Percentiles rank a stretch among this genome's conserved stretches.
Evolutionary conservation across 2,113 vertebrate species (phyloP).

Genomic region (Equus quagga): DNA sequence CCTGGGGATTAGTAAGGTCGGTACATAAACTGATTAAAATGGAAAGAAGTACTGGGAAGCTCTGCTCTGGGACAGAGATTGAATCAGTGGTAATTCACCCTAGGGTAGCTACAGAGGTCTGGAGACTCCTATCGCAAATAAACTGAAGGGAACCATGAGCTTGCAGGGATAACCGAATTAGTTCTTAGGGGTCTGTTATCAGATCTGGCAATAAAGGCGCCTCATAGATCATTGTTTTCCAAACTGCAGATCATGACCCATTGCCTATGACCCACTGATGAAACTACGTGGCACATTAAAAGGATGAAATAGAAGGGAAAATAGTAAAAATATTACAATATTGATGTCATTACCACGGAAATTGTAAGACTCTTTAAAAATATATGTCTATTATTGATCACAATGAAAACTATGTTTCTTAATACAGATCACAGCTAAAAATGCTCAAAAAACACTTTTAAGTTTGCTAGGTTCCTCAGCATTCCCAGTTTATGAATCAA

Average conservation of each 20-base stretch:
- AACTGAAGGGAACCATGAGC: background rate
- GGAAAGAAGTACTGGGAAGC: background rate
- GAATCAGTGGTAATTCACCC: background rate
- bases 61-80: background rate
- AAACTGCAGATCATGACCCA: background rate
- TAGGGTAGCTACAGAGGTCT: background rate
- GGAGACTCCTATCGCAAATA: background rate
- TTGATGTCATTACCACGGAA: background rate
- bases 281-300: background rate
- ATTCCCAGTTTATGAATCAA: background rate
- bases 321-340: background rate
- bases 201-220: background rate
- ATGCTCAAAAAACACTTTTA: background rate
- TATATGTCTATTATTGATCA: background rate
- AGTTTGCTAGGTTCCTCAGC: background rate
- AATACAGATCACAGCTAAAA: background rate
- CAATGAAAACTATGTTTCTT: background rate
- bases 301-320: background rate
- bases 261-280: background rate
- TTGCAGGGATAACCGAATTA: background rate
- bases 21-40: background rate
- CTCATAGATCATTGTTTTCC: background rate
- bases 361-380: background rate
- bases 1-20: background rate
- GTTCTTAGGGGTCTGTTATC: background rate